These are phyloP conservation scores for Centropyge bicolor DNA, from an alignment of 2,797 vertebrate genomes.

Conservation along the genomic window DNA sequence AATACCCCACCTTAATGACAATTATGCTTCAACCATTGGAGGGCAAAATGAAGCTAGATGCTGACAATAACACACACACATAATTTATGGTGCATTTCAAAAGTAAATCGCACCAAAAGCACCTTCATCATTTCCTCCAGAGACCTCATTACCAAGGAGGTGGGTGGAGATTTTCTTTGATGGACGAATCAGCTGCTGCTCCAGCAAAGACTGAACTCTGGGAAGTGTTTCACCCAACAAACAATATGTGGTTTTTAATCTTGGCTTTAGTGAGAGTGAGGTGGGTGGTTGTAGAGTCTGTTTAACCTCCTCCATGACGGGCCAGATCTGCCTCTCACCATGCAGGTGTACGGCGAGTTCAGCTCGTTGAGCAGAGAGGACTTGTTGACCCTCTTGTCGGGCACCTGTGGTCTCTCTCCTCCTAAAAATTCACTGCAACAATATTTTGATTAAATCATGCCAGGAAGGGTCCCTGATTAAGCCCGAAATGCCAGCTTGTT, in stretches of 20 bases:
- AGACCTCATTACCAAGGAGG: constrained; percentile 14
- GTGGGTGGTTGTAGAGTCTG: constrained; percentile 10
- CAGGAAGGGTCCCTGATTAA: constrained; percentile 22
- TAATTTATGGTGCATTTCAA: constrained; percentile 42
- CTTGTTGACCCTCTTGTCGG: constrained; percentile 29
- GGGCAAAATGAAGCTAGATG: constrained; percentile 56
- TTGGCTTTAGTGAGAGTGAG: constrained; percentile 20
- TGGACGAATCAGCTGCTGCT: constrained; percentile 1
- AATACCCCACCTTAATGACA: constrained; percentile 34
- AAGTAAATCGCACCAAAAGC: constrained; percentile 35
- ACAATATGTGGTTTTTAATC: constrained; percentile 24
- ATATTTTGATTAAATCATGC: constrained; percentile 24
- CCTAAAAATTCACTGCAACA: constrained; percentile 6
- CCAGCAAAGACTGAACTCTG: constrained; percentile 8
- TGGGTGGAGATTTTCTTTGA: constrained; percentile 7
- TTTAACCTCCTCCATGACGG: constrained; percentile 30
- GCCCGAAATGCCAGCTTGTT: constrained; percentile 22
- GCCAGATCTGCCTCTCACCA: constrained; percentile 13
- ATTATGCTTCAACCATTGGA: constrained; percentile 47
- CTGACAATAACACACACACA: constrained; percentile 38
- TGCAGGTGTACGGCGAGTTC: not conserved
- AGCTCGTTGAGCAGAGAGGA: constrained; percentile 35
- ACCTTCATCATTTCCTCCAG: constrained; percentile 31
- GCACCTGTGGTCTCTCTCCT: not conserved
- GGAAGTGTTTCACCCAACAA: not conserved